phyloP scores from a whole-genome alignment of 2,113 vertebrate species.

The Corythoichthys haematopterus region DNA sequence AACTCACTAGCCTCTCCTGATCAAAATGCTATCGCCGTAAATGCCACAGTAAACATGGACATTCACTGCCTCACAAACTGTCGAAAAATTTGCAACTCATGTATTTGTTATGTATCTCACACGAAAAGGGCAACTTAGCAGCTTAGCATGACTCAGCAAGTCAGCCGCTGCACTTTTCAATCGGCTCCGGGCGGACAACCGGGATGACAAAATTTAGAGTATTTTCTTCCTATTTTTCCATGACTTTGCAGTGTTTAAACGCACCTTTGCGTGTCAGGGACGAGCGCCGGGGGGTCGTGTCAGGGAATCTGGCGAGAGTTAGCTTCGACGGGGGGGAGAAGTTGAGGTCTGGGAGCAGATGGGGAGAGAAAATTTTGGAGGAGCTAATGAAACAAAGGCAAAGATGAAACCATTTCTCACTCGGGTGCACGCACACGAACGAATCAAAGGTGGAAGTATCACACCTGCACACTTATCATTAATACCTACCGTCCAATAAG shows the following conservation, averaged over 20 bases:
- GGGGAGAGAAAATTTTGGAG: slow-evolving; percentile 39
- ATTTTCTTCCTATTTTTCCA: neutral
- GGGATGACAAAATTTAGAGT: neutral
- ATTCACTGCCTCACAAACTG: too few species aligned
- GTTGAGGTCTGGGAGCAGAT: slow-evolving; percentile 48
- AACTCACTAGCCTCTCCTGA: too few species aligned
- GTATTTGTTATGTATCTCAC: neutral
- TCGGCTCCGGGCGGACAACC: slow-evolving; percentile 11
- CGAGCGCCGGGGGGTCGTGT: slow-evolving; percentile 20
- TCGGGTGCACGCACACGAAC: slow-evolving; percentile 13
- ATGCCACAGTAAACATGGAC: too few species aligned
- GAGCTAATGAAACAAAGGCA: slow-evolving; percentile 39
- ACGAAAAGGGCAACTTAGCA: slow-evolving; percentile 7
- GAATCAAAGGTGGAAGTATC: neutral
- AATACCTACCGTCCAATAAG: neutral
- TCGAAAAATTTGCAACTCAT: neutral
- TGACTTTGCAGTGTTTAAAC: slow-evolving; percentile 9
- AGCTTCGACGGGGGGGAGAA: slow-evolving; percentile 13
- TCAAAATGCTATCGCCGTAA: too few species aligned
- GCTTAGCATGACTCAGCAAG: slow-evolving; percentile 11
- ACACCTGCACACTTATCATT: slow-evolving; percentile 1
- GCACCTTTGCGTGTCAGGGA: slow-evolving; percentile 28
- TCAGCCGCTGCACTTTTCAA: slow-evolving; percentile 23
- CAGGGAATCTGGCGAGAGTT: slow-evolving; percentile 11
- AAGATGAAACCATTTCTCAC: slow-evolving; percentile 52